phyloP scores from a whole-genome alignment of 2,113 vertebrate species.

The Alligator sinensis region DNA sequence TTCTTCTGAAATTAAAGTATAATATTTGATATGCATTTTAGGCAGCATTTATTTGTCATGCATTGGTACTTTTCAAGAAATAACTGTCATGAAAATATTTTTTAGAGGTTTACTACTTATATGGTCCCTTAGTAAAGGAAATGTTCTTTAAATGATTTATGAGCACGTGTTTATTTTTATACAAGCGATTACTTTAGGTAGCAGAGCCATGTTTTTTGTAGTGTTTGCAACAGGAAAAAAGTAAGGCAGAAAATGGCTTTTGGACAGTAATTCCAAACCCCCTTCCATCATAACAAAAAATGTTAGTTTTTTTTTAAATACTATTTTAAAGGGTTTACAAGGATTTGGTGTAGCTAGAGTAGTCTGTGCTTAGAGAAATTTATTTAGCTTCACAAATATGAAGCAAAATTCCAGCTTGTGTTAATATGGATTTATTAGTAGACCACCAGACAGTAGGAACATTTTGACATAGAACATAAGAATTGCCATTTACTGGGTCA shows the following conservation, averaged over 20 bases:
- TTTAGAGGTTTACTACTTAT: background rate
- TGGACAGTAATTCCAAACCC: background rate
- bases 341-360: background rate
- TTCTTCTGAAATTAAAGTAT: background rate
- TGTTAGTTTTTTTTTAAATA: background rate
- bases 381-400: background rate
- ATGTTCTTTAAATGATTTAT: background rate
- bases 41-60: background rate
- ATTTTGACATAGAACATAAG: too few species aligned
- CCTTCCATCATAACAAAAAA: background rate
- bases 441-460: too few species aligned
- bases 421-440: background rate
- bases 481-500: too few species aligned
- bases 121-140: background rate
- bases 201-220: background rate
- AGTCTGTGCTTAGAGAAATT: background rate
- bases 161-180: background rate
- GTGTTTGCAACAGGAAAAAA: background rate
- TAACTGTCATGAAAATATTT: background rate
- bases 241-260: background rate
- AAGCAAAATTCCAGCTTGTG: background rate
- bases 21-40: background rate
- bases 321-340: background rate
- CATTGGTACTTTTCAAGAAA: slow-evolving; percentile 12
- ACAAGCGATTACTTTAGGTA: slow-evolving; percentile 1